Evolutionary conservation across 2,113 vertebrate species (phyloP), one percentile per base, ranked within the genome.

Genomic region (Chiloscyllium plagiosum): DNA sequence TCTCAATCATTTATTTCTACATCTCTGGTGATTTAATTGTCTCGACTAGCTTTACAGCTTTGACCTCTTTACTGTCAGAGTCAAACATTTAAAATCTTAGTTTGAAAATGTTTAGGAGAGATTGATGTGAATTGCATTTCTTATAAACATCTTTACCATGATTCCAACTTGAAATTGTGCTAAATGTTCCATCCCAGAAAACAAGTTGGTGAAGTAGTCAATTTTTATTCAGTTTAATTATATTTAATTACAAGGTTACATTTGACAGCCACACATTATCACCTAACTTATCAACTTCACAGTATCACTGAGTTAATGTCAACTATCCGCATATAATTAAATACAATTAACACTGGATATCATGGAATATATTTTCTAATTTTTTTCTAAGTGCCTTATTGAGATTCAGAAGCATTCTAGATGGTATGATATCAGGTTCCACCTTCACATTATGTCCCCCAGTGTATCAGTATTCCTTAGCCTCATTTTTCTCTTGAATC

Each of bases 1-100:
- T 95, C 24, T 52, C 94, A 95, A 76, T 95, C 69, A 95, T 52
- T 72, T 72, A 95, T 72, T 95, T 76, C 94, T 69, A 52, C 42
- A 76, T 95, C 69, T 95, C 69, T 29, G 47, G 94, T 95, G 69
- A 72, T 72, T 95, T 95, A 52, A 76, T 72, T 72, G 69, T 76
- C 69, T 52, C 33, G 94, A 95, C 69, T 17, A 52, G 42, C 68
- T 76, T 95, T 69, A 76, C 24, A 33, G 68, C 20, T 95, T 95
- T 72, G 69, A 33, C 68, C 94, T 72, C 47, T 95, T 95, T 29
- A 6, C 26, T 95, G 37, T 76, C 42, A 50, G 47, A 95, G 94
- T 72, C 94, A 95, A 95, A 17, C 4, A 50, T 76, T 72, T 52
- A 69, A 95, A 95, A 42, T 50, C 47, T 47, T 94, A 42, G 42